Evolutionary conservation across 2,888 invertebrate genomes (phyloP).

Genomic region (Caprella mutica): DNA sequence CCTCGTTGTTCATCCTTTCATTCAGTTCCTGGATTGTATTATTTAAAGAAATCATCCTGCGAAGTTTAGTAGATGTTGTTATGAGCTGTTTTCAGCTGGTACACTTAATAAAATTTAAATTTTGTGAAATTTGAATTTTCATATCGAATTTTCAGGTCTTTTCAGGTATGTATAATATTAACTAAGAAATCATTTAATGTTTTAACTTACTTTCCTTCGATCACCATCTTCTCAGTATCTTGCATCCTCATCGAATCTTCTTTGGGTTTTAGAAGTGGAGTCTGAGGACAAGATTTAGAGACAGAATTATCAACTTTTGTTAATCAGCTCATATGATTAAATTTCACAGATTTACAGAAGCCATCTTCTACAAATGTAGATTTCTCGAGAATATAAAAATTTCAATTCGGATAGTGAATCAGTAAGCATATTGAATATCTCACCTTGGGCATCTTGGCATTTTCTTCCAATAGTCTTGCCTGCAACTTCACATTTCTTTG

Average conservation of each 20-base stretch:
- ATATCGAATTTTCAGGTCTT: not conserved
- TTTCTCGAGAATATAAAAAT: too few species aligned
- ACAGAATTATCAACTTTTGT: too few species aligned
- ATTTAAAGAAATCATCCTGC: slow-evolving; percentile 31
- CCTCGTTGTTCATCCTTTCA: slow-evolving; percentile 24
- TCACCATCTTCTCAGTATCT: slow-evolving; percentile 17
- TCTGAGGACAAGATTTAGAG: not conserved
- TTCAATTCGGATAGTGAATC: too few species aligned
- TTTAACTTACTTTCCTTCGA: slow-evolving; percentile 27
- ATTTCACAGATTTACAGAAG: too few species aligned
- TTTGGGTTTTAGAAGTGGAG: not conserved
- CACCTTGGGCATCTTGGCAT: slow-evolving; percentile 14
- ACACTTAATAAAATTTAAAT: too few species aligned
- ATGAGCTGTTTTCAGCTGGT: too few species aligned
- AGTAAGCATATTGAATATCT: too few species aligned
- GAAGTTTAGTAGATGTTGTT: not conserved
- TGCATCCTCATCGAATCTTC: slow-evolving; percentile 15
- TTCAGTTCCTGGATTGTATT: slow-evolving; percentile 28
- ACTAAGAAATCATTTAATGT: not conserved
- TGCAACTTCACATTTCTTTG: slow-evolving; percentile 30
- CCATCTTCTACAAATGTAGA: too few species aligned
- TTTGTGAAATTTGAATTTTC: too few species aligned
- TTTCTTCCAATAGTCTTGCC: slow-evolving; percentile 31
- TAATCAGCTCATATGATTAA: too few species aligned
- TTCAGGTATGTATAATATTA: not conserved